Base-by-base conservation (phyloP, 2,888 invertebrate species). In the Neocrepidodera transversa region DNA sequence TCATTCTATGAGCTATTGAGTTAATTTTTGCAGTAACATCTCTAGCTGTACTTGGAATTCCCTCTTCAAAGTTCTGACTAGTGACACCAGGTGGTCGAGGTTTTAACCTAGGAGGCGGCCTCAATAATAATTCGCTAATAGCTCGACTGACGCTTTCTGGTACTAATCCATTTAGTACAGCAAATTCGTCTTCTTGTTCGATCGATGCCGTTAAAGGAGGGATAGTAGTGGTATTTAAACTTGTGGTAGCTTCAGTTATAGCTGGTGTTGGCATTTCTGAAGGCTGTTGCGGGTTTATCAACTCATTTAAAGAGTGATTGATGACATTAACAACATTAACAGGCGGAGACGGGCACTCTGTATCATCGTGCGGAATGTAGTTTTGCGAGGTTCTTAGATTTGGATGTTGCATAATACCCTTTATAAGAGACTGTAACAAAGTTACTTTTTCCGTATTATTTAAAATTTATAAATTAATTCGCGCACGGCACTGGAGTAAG, bases 61-160 rank as follows among this genome's bases (percentile, higher is more conserved):
- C 75, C 40, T 74, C 73, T 8, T 81, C 81, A 50, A 74, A 77
- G 48, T 76, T 73, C 0, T 78, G 77, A 52, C 78, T 80, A 13
- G 83, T 68, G 2, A 82, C 79, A 7, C 82, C 82, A 2, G 77
- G 74, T 0, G 84, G 84, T 48, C 81, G 78, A 6, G 80, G 79
- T 35, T 78, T 76, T 43, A 84, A 68, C 70, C 75, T 81, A 1
- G 77, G 75, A 14, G 80, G 80, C 1, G 79, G 80, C 20, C 79
- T 66, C 32, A 66, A 38, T 10, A 77, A 64, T 13, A 77, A 57
- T 8, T 78, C 77, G 54, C 67, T 71, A 10, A 79, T 70, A 8
- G 74, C 73, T 64, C 69, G 73, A 8, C 73, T 65, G 26, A 78
- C 69, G 53, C 63, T 70, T 47, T 76, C 77, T 7, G 78, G 74